phyloP scores from a whole-genome alignment of 2,888 invertebrate species.

The Drosophila nr. medialis region DNA sequence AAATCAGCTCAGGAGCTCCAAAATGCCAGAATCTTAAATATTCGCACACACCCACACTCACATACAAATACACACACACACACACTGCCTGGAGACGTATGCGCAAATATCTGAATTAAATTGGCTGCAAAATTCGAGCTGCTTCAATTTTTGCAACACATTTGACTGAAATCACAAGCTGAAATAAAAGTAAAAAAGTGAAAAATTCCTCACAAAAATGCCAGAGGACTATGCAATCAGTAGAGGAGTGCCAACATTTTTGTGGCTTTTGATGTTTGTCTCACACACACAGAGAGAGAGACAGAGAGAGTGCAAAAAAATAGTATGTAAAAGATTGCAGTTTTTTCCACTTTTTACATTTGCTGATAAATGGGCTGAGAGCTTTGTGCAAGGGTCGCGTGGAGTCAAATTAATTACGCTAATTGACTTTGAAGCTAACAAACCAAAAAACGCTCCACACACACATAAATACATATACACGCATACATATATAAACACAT shows the following conservation, averaged over 20 bases:
- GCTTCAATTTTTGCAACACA: conserved; percentile 30
- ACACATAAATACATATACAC: conserved; percentile 1
- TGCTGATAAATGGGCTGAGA: conserved; percentile 49
- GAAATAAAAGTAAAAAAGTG: not conserved
- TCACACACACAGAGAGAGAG: conserved; percentile 7
- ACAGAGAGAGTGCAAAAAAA: not conserved
- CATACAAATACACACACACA: not conserved
- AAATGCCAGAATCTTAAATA: conserved; percentile 46
- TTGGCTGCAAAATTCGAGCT: conserved; percentile 30
- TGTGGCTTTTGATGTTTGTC: conserved; percentile 52
- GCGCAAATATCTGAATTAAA: conserved; percentile 42
- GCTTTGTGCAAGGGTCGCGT: conserved; percentile 35
- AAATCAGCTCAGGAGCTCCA: conserved; percentile 39
- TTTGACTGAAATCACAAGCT: conserved; percentile 51
- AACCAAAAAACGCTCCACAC: conserved; percentile 52
- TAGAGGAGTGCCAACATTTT: conserved; percentile 55
- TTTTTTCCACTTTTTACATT: conserved; percentile 38
- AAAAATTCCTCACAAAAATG: conserved; percentile 18
- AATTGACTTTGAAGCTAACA: conserved; percentile 78
- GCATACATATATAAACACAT: not conserved
- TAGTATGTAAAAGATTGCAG: conserved; percentile 43
- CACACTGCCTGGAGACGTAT: conserved; percentile 26
- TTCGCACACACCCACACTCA: not conserved
- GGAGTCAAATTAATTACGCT: conserved; percentile 78
- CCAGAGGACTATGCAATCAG: conserved; percentile 50